phyloP scores from a whole-genome alignment of 2,113 vertebrate species.

The Salvelinus namaycush region DNA sequence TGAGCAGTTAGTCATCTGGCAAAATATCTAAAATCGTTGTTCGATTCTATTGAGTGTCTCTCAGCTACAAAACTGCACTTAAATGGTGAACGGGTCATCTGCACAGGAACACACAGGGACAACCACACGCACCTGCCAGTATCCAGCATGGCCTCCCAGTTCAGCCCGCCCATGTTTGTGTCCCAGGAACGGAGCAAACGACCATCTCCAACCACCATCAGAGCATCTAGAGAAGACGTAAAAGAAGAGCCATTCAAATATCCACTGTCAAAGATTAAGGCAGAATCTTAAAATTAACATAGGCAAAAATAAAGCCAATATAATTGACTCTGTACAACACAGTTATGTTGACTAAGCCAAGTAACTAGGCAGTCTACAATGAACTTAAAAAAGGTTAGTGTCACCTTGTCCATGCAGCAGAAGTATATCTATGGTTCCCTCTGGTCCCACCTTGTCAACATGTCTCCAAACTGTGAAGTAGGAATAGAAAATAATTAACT shows the following conservation, averaged over 20 bases:
- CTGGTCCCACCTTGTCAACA: constrained; percentile 85
- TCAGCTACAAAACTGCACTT: neutral
- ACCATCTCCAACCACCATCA: constrained; percentile 85
- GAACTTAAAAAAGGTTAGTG: no score
- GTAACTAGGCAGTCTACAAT: no score
- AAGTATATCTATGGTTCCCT: constrained; percentile 85
- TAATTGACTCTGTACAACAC: no score
- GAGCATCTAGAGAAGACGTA: constrained; percentile 76
- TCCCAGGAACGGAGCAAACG: constrained; percentile 94
- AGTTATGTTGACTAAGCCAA: no score
- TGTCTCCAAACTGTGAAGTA: constrained; percentile 88
- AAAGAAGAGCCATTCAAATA: neutral
- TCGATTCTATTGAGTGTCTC: neutral
- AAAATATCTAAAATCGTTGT: neutral
- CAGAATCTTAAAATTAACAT: no score
- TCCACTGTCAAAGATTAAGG: no score
- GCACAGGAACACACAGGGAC: neutral
- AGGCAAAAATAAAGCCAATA: no score
- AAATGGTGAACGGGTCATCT: neutral
- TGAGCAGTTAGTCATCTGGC: constrained; percentile 2
- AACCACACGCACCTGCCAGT: constrained; percentile 80
- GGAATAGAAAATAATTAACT: constrained; percentile 4
- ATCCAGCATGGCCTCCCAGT: constrained; percentile 91
- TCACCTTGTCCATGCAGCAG: constrained; percentile 88
- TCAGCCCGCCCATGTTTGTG: constrained; percentile 87